Conservation (phyloP, 2,888 invertebrate genomes). For the Anoplius nigerrimus region DNA sequence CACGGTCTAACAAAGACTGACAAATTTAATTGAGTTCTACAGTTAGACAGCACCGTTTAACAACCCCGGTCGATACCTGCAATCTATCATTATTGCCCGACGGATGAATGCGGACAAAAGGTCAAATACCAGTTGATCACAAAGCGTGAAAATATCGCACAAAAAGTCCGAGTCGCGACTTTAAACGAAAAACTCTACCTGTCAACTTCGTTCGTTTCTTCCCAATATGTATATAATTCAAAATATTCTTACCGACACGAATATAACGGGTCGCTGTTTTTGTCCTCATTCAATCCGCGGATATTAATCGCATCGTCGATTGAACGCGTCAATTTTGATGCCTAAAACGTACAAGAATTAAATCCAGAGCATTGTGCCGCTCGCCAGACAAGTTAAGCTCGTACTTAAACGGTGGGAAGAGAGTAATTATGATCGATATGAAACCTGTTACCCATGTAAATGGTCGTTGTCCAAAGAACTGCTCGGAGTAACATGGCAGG, state of each 20-base stretch:
- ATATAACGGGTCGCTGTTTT: slow-evolving; percentile 44
- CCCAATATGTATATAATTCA: too few species aligned
- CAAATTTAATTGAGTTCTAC: too few species aligned
- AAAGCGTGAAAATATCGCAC: too few species aligned
- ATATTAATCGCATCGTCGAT: background rate
- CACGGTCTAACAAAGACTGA: too few species aligned
- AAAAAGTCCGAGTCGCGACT: too few species aligned
- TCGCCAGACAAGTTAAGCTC: background rate
- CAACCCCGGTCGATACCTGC: too few species aligned
- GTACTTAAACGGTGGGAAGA: background rate
- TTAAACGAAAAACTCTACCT: too few species aligned
- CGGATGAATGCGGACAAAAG: slow-evolving; percentile 51
- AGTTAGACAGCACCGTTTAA: too few species aligned
- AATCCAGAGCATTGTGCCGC: too few species aligned
- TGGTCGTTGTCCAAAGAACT: slow-evolving; percentile 30
- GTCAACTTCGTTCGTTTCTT: too few species aligned
- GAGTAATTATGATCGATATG: background rate
- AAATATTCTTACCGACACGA: slow-evolving; percentile 17
- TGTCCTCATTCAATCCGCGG: slow-evolving; percentile 43
- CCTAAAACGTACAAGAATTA: too few species aligned
- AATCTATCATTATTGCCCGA: background rate
- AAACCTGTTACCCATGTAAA: slow-evolving; percentile 39
- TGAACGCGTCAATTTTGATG: background rate
- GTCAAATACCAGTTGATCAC: slow-evolving; percentile 12
- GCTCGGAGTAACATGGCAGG: slow-evolving; percentile 10